Conservation (phyloP, 2,113 vertebrate species). For the Bambusicola thoracicus region DNA sequence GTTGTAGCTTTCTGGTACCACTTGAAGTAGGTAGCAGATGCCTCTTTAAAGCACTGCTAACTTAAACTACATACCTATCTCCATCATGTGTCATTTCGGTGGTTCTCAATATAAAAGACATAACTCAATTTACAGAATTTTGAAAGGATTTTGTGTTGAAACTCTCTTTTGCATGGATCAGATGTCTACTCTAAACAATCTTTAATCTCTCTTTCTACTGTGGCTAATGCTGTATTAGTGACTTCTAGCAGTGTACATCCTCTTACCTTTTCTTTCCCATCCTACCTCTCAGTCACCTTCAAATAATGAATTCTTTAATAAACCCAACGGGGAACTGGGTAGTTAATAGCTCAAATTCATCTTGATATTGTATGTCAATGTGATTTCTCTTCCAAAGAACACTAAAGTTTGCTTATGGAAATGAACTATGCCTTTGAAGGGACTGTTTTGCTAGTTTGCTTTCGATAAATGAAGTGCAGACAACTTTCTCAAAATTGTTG, state of each 20-base stretch:
- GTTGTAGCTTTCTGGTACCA: background rate
- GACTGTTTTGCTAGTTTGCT: background rate
- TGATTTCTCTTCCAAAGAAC: background rate
- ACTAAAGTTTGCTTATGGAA: background rate
- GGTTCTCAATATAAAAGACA: background rate
- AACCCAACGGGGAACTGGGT: background rate
- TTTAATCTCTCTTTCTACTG: background rate
- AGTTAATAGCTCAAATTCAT: background rate
- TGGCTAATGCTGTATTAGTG: background rate
- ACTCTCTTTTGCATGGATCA: background rate
- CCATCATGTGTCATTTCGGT: background rate
- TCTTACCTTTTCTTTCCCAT: background rate
- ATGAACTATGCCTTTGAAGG: background rate
- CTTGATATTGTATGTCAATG: background rate
- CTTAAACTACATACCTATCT: background rate
- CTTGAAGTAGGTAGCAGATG: background rate
- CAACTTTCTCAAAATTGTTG: background rate
- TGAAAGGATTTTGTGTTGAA: background rate
- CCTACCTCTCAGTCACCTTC: background rate
- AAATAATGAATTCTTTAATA: background rate
- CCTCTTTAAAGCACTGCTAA: background rate
- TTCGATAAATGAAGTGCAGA: background rate
- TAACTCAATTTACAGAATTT: background rate
- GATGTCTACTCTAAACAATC: background rate
- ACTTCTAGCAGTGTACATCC: background rate